These are phyloP conservation scores for Borostomias antarcticus DNA, from an alignment of 2,797 vertebrate genomes.

Conservation along the genomic window DNA sequence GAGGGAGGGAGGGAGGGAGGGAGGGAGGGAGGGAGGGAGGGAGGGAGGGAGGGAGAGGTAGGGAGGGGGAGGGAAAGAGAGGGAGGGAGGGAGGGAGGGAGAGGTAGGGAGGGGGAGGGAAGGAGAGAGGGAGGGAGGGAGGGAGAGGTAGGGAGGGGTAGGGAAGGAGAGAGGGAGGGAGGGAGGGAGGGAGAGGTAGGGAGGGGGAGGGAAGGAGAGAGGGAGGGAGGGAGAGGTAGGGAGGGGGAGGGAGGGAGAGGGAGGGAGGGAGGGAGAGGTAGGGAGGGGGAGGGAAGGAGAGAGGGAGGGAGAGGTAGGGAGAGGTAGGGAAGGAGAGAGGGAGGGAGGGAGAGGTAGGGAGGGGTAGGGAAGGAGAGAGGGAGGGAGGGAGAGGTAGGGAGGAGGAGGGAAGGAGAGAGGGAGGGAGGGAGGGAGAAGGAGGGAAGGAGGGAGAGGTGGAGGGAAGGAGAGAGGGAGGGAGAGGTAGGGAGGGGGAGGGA, in stretches of 20 bases:
- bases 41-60: slow-evolving; percentile 20
- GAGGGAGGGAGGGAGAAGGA: background rate
- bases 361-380: slow-evolving; percentile 34
- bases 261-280: too few species aligned
- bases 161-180: slow-evolving; percentile 29
- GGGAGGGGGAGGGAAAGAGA: slow-evolving; percentile 8
- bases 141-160: too few species aligned
- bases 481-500: too few species aligned
- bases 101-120: slow-evolving; percentile 8
- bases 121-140: too few species aligned
- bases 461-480: slow-evolving; percentile 21
- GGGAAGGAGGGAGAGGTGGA: slow-evolving; percentile 18
- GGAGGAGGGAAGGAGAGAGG: background rate
- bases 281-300: slow-evolving; percentile 35
- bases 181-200: background rate
- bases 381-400: background rate
- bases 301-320: background rate
- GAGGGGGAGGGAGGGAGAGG: too few species aligned
- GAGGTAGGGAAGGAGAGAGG: too few species aligned
- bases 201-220: too few species aligned
- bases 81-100: too few species aligned
- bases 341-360: background rate
- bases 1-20: background rate
- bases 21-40: slow-evolving; percentile 2
- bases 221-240: too few species aligned